Conservation (phyloP, 2,888 invertebrate genomes). For the Geotrupes spiniger region DNA sequence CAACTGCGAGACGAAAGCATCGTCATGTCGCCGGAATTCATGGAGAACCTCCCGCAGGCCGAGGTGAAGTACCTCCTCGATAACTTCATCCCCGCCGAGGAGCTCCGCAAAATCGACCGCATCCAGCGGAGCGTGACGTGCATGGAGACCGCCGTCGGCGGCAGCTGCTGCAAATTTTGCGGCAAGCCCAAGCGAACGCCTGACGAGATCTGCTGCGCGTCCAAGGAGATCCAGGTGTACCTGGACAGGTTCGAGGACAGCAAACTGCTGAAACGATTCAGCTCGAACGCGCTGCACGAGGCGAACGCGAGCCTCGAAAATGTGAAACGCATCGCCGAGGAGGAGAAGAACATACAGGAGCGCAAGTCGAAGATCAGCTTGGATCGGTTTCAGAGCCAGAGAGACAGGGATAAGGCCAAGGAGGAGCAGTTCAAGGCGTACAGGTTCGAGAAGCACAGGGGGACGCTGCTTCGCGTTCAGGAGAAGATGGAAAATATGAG, state of each 20-base stretch:
- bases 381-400: slow-evolving; percentile 2
- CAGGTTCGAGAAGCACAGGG: slow-evolving; percentile 12
- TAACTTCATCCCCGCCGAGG: slow-evolving; percentile 13
- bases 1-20: slow-evolving; percentile 15
- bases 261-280: slow-evolving; percentile 14
- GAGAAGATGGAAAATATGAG: slow-evolving; percentile 21
- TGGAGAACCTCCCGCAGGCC: slow-evolving; percentile 8
- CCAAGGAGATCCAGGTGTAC: slow-evolving; percentile 18
- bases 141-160: neutral
- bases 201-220: slow-evolving; percentile 15
- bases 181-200: slow-evolving; percentile 9
- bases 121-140: slow-evolving; percentile 11
- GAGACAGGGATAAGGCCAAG: slow-evolving; percentile 6
- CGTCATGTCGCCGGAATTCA: slow-evolving; percentile 8
- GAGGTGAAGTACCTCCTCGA: slow-evolving; percentile 15
- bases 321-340: slow-evolving; percentile 12
- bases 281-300: slow-evolving; percentile 9
- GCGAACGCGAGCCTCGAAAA: slow-evolving; percentile 12
- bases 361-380: slow-evolving; percentile 14
- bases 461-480: slow-evolving; percentile 19
- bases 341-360: slow-evolving; percentile 14
- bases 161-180: slow-evolving; percentile 10
- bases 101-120: slow-evolving; percentile 9
- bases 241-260: slow-evolving; percentile 14
- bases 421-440: slow-evolving; percentile 9